A percentile compares a stretch with the other conserved stretches of the same genome.
Conservation (phyloP, 2,113 vertebrate genomes). For the Callocephalon fimbriatum region DNA sequence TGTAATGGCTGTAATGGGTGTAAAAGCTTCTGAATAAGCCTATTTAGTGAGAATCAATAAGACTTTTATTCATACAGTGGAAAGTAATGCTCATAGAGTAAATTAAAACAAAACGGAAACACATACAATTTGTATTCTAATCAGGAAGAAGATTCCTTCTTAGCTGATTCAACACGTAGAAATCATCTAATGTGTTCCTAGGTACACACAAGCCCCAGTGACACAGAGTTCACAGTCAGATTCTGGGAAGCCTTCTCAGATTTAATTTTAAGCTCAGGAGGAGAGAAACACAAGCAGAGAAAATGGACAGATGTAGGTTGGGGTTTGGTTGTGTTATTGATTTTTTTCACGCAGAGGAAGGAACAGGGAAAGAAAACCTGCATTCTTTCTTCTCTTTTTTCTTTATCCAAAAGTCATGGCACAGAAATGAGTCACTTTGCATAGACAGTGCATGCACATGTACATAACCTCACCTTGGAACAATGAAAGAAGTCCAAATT, state of each 20-base stretch:
- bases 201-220: not conserved
- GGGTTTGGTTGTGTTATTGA: not conserved
- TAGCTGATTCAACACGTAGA: not conserved
- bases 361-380: not conserved
- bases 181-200: not conserved
- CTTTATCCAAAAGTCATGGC: not conserved
- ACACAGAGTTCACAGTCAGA: not conserved
- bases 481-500: not conserved
- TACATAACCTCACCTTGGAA: not conserved
- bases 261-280: not conserved
- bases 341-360: not conserved
- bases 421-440: not conserved
- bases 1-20: not conserved
- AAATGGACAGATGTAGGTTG: not conserved
- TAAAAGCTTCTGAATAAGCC: not conserved
- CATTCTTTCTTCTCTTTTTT: not conserved
- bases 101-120: not conserved
- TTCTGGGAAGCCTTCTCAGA: not conserved
- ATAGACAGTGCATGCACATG: rapidly evolving
- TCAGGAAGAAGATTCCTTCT: not conserved
- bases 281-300: not conserved
- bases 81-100: not conserved
- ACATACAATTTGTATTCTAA: not conserved
- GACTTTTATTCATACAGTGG: not conserved
- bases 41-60: not conserved